These are phyloP conservation scores for Leucosticte australis DNA, from an alignment of 2,113 vertebrate genomes.

Conservation along the genomic window DNA sequence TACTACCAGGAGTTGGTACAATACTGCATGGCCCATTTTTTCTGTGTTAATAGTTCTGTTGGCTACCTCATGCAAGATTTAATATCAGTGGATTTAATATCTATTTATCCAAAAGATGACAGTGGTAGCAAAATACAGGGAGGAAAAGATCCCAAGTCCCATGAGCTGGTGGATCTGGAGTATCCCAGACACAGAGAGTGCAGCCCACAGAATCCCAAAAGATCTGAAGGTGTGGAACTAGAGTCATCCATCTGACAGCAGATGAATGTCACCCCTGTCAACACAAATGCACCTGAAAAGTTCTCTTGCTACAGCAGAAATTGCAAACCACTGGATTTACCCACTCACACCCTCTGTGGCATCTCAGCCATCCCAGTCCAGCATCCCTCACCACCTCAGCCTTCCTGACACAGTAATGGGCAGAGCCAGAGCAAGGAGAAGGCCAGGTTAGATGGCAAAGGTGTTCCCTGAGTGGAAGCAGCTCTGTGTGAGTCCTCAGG, in stretches of 20 bases:
- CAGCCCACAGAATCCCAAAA: not conserved
- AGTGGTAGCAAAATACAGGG: not conserved
- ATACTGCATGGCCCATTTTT: not conserved
- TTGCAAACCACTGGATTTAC: not conserved
- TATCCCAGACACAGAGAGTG: not conserved
- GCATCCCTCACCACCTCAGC: not conserved
- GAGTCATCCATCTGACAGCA: not conserved
- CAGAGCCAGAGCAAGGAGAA: not conserved
- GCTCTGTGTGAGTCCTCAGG: not conserved
- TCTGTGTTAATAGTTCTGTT: not conserved
- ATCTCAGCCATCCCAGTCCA: not conserved
- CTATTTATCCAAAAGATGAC: not conserved
- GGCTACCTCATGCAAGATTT: not conserved
- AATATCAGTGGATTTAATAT: not conserved
- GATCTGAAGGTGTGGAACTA: not conserved
- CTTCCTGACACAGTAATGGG: rapidly evolving
- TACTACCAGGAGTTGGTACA: not conserved
- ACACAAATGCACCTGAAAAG: not conserved
- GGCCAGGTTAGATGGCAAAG: rapidly evolving
- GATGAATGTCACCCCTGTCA: not conserved
- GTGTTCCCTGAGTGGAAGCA: not conserved
- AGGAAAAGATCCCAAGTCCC: not conserved
- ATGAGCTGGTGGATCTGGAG: not conserved
- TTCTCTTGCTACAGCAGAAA: not conserved
- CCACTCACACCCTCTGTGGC: not conserved